Evolutionary conservation across 2,888 invertebrate genomes (phyloP).

Genomic region (Agrotis exclamationis): DNA sequence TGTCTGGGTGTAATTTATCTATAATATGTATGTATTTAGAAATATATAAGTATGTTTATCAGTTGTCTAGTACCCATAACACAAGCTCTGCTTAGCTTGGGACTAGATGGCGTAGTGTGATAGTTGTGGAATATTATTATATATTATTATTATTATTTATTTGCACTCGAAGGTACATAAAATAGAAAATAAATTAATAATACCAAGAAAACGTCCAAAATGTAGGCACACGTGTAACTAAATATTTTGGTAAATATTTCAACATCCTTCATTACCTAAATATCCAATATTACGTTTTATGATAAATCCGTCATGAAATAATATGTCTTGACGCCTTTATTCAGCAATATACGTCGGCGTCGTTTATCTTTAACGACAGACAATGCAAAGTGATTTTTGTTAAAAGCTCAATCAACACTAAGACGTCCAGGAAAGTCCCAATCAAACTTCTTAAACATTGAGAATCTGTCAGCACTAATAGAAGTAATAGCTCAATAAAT

Average conservation of each 20-base stretch:
- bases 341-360: slow-evolving; percentile 13
- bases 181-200: not conserved
- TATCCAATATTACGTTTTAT: not conserved
- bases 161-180: not conserved
- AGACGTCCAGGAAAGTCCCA: slow-evolving; percentile 28
- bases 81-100: too few species aligned
- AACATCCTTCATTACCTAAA: not conserved
- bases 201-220: slow-evolving; percentile 5
- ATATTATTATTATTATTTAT: too few species aligned
- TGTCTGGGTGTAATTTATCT: too few species aligned
- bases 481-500: slow-evolving; percentile 65
- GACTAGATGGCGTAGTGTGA: too few species aligned
- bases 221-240: not conserved
- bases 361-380: not conserved
- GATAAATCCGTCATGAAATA: not conserved
- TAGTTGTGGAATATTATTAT: too few species aligned
- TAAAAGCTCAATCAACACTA: slow-evolving; percentile 44
- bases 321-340: not conserved
- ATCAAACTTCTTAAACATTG: slow-evolving; percentile 39
- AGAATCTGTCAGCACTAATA: slow-evolving; percentile 66
- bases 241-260: not conserved
- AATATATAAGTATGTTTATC: too few species aligned
- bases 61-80: too few species aligned
- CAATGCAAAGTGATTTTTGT: slow-evolving; percentile 22
- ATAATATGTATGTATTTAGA: too few species aligned